Evolutionary conservation across 2,888 invertebrate species (phyloP).

Genomic region (Apamea monoglypha): DNA sequence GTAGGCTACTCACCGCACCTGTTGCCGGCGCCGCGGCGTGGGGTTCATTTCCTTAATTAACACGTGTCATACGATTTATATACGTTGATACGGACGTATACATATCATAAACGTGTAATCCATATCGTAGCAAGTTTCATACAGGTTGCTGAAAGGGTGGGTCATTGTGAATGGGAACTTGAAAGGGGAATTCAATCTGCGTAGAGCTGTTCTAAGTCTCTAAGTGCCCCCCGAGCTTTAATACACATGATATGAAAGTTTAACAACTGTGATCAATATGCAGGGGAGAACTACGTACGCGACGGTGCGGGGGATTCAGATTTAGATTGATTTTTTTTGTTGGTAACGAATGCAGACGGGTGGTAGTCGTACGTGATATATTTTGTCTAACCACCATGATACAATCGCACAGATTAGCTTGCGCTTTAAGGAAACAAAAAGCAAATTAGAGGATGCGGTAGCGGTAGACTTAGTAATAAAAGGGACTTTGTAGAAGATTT

Average conservation of each 20-base stretch:
- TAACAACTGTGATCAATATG: neutral
- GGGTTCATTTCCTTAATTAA: slow-evolving; percentile 59
- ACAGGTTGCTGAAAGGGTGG: neutral
- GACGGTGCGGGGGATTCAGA: neutral
- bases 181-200: slow-evolving; percentile 10
- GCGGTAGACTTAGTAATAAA: neutral
- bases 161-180: neutral
- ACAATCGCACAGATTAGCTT: neutral
- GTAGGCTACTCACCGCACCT: slow-evolving; percentile 51
- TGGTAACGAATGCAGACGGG: neutral
- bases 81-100: neutral
- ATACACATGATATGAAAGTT: slow-evolving; percentile 2
- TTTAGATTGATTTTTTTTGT: neutral
- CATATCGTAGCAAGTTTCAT: neutral
- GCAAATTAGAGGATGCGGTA: neutral
- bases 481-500: neutral
- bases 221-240: slow-evolving; percentile 6
- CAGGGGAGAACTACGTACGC: neutral
- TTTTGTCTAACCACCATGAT: neutral
- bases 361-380: neutral
- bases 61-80: slow-evolving; percentile 30
- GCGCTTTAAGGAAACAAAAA: neutral
- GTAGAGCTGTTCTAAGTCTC: neutral
- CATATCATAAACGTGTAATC: neutral
- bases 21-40: slow-evolving; percentile 30